A percentile compares a stretch with the other conserved stretches of the same genome.
These are phyloP conservation scores for Calameuta pallipes DNA, from an alignment of 2,888 invertebrate genomes.

Conservation along the genomic window DNA sequence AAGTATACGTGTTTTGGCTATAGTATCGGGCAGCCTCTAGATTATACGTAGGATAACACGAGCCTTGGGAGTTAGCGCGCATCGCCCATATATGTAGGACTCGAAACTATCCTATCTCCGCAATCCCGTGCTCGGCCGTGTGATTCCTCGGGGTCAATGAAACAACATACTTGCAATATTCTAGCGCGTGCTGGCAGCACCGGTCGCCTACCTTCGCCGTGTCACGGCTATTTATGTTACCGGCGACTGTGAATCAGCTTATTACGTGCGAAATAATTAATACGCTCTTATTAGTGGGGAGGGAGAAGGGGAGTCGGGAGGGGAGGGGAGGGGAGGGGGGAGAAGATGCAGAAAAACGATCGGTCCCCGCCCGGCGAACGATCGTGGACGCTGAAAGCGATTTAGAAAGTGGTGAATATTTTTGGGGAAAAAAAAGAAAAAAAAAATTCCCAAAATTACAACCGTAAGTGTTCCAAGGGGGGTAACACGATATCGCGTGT, in stretches of 20 bases:
- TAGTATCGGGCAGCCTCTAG: too few species aligned
- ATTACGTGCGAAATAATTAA: conserved; percentile 5
- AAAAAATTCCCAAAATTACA: background rate
- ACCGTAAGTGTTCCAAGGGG: background rate
- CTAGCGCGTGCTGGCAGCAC: background rate
- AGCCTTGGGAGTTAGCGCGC: background rate
- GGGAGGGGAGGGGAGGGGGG: background rate
- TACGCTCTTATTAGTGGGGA: background rate
- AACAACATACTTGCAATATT: conserved; percentile 7
- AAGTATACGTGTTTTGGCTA: background rate
- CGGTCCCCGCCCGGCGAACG: too few species aligned
- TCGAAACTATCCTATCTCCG: background rate
- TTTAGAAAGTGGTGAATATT: background rate
- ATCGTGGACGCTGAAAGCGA: background rate
- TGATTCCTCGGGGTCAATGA: conserved; percentile 3
- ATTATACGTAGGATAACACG: background rate
- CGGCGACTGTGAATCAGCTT: conserved; percentile 18
- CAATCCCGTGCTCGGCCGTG: background rate
- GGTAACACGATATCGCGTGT: background rate
- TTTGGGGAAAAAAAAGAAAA: too few species aligned
- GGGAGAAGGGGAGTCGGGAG: background rate
- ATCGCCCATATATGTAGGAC: background rate
- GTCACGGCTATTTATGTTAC: conserved; percentile 21
- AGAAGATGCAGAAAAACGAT: background rate
- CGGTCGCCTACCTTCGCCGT: conserved; percentile 6